Base-by-base conservation (phyloP, 1,140 invertebrate species). In the Zaprionus inermis region DNA sequence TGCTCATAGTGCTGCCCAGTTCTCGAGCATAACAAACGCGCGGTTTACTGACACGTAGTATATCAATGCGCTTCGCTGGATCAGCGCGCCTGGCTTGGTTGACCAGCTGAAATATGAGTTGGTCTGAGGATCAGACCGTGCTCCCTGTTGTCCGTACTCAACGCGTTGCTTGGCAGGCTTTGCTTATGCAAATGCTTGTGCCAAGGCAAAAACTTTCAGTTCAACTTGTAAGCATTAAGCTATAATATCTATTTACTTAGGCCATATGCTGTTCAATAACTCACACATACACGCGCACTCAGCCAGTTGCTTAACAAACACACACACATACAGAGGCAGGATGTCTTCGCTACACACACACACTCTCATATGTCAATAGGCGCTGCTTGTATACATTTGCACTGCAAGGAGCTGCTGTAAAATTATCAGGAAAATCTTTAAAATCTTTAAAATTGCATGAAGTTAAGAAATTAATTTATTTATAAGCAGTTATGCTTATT, bases 21-120 rank as follows among this genome's bases (percentile, higher is more conserved):
- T 24, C 5, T 14, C 14, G 56, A 18, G 64, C 61, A 84, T 46
- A 30, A 56, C 54, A 59, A 70, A 61, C 66, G 60, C 70, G 72
- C 58, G 56, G 32, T 51, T 61, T 63, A 76, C 80, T 68, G 77
- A 72, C 84, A 90, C 84, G 85, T 89, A 90, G 84, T 89, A 89
- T 81, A 89, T 89, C 84, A 89, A 89, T 90, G 77, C 74, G 72
- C 71, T 67, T 76, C 67, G 57, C 54, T 72, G 44, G 56, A 18
- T 54, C 34, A 71, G 10, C 18, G 20, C n/a, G 38, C 38, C 16
- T 44, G 22, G 24, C 22, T 44, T 54, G 70, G 41, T 54, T 66
- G 67, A 30, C 67, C 60, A 59, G 61, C 70, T 86, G 83, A 85
- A 88, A 88, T 88, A 86, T 83, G 79, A 79, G 65, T 66, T 54